phyloP scores from a whole-genome alignment of 2,113 vertebrate genomes.

The Fulica atra region DNA sequence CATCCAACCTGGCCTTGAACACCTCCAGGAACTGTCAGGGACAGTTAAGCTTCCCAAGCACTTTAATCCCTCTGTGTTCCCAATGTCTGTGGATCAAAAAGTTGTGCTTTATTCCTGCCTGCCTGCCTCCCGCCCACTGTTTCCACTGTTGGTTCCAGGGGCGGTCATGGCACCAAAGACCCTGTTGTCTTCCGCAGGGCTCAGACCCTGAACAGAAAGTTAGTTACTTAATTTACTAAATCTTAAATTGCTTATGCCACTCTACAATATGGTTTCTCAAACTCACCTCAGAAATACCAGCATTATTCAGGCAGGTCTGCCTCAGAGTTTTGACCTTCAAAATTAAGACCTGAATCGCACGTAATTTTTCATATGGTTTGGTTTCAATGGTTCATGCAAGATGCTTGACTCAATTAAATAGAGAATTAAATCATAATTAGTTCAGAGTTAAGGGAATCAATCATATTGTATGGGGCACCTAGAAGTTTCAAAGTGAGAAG shows the following conservation, averaged over 20 bases:
- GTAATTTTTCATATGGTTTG: background rate
- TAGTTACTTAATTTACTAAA: background rate
- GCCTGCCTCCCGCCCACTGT: accelerated
- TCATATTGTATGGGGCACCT: background rate
- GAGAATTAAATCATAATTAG: slow-evolving; percentile 67
- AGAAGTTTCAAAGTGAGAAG: background rate
- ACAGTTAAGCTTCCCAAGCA: background rate
- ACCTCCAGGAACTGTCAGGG: no score
- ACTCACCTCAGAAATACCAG: background rate
- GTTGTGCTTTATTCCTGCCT: background rate
- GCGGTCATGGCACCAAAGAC: background rate
- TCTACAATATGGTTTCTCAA: background rate
- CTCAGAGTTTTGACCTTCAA: slow-evolving; percentile 65
- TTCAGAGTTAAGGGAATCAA: slow-evolving; percentile 21
- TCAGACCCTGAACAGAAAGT: background rate
- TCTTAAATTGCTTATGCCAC: background rate
- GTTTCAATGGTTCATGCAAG: slow-evolving; percentile 32
- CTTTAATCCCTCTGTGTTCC: background rate
- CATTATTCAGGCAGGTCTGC: slow-evolving; percentile 12
- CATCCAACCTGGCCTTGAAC: no score
- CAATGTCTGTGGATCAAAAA: background rate
- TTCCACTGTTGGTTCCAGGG: background rate
- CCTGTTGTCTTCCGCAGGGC: background rate
- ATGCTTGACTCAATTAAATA: slow-evolving; percentile 60
- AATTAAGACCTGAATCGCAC: background rate